phyloP scores from a whole-genome alignment of 53 echinoderm and acorn worm genomes.

The Luidia sarsii region DNA sequence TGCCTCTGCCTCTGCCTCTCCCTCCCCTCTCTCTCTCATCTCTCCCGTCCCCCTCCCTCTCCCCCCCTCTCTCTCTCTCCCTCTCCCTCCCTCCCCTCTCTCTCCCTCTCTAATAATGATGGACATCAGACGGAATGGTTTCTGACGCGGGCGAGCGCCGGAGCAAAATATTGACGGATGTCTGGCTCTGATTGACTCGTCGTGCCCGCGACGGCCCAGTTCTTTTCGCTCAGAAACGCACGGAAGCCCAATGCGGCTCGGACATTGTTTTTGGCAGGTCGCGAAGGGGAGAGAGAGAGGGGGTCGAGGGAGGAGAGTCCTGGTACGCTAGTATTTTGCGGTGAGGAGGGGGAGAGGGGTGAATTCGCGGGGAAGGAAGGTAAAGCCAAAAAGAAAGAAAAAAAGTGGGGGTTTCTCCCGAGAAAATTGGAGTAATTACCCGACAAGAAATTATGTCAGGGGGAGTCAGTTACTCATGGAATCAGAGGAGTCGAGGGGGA shows the following conservation, averaged over 20 bases:
- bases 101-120: slow-evolving; percentile 9
- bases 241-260: slow-evolving; percentile 9
- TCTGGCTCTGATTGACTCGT: neutral
- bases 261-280: slow-evolving; percentile 16
- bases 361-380: neutral
- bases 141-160: neutral
- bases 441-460: too few species aligned
- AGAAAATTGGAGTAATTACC: too few species aligned
- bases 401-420: too few species aligned
- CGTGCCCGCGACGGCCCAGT: neutral
- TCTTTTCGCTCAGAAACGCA: neutral
- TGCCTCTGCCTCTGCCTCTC: neutral
- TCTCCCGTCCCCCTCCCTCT: too few species aligned
- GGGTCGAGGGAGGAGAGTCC: too few species aligned
- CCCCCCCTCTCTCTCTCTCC: neutral
- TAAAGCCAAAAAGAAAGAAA: too few species aligned
- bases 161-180: slow-evolving; percentile 20
- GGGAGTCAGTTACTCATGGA: too few species aligned
- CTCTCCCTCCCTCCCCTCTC: neutral
- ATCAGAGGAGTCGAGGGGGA: too few species aligned
- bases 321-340: neutral
- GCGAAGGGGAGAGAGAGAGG: too few species aligned
- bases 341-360: too few species aligned
- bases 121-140: slow-evolving; percentile 20
- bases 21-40: too few species aligned